Evolutionary conservation across 2,797 vertebrate species (phyloP).

Genomic region (Gorsachius magnificus): DNA sequence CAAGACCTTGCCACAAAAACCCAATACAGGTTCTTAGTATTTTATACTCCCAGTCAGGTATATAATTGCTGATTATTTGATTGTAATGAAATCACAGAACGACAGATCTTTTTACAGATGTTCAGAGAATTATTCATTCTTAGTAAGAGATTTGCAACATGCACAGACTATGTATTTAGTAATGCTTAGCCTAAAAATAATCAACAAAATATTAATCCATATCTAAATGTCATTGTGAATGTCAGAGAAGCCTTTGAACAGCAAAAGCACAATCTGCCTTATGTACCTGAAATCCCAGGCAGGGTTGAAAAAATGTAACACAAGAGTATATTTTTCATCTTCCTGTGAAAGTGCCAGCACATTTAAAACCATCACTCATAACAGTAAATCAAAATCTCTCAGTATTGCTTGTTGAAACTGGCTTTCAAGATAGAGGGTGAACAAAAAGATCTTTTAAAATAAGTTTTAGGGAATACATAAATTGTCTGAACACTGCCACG

Average conservation of each 20-base stretch:
- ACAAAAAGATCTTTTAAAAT: conserved; percentile 32
- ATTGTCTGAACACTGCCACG: neutral
- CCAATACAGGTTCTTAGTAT: conserved; percentile 15
- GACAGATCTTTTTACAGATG: conserved; percentile 40
- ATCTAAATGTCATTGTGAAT: conserved; percentile 43
- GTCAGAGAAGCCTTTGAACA: conserved; percentile 26
- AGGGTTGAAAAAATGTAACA: neutral
- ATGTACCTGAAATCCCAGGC: neutral
- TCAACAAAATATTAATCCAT: conserved; percentile 31
- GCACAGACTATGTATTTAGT: conserved; percentile 27
- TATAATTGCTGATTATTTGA: conserved; percentile 24
- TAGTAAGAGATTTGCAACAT: conserved; percentile 38
- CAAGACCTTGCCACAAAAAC: too few relatives aligned
- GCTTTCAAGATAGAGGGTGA: conserved; percentile 14
- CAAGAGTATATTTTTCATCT: conserved; percentile 16
- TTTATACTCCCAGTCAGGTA: conserved; percentile 22
- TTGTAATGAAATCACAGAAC: conserved; percentile 5
- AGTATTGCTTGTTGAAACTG: conserved; percentile 28
- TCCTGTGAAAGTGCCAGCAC: neutral
- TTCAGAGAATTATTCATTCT: conserved; percentile 32
- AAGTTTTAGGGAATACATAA: conserved; percentile 35
- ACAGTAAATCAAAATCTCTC: conserved; percentile 45
- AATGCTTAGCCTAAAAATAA: conserved; percentile 49
- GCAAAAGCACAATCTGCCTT: neutral
- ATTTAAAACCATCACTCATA: conserved; percentile 32